Evolutionary conservation across 2,113 vertebrate species (phyloP), one percentile per base, ranked within the genome.

Genomic region (Phrynocephalus versicolor): DNA sequence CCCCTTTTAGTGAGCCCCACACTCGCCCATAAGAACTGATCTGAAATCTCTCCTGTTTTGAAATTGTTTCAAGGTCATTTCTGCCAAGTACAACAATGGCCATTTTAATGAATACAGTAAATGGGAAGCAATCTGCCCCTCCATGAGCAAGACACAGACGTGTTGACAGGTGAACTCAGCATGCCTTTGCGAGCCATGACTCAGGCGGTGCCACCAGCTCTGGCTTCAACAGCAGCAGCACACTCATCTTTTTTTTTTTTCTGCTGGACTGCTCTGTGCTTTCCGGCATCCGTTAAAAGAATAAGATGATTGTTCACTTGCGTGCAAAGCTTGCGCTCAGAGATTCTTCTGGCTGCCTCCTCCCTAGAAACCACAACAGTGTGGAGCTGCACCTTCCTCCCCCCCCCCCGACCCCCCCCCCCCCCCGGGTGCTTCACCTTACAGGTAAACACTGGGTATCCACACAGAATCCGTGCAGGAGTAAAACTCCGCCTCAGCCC

Each of bases 251-350:
- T 89, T 88, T 74, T 64, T 65, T 60, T 18, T 62, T 15, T 30
- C 25, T 67, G 64, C 64, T 55, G 86, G 82, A 91, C 89, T 75
- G 76, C 2, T 83, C 60, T 67, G 13, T 37, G 79, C 73, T 85
- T 89, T 89, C 79, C 81, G 23, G 79, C 89, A 78, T 85, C 93
- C 88, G 94, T 94, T 93, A 78, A 94, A 94, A 98, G 96, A 98
- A 98, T 97, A 96, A 97, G 96, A 94, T 97, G 94, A 98, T 98
- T 98, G 98, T 98, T 98, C 95, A 88, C 91, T 97, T 97, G 97
- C 97, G 97, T 98, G 97, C 97, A 94, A 98, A 98, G 97, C 96
- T 96, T 95, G 92, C 83, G 91, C 96, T 90, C 0, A 93, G 94
- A 93, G 86, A 92, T 91, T 85, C 84, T 93, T 85, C 92, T 95